A percentile compares a stretch with the other conserved stretches of the same genome.
phyloP scores from a whole-genome alignment of 2,888 invertebrate genomes.

The Parnassius glacialis region DNA sequence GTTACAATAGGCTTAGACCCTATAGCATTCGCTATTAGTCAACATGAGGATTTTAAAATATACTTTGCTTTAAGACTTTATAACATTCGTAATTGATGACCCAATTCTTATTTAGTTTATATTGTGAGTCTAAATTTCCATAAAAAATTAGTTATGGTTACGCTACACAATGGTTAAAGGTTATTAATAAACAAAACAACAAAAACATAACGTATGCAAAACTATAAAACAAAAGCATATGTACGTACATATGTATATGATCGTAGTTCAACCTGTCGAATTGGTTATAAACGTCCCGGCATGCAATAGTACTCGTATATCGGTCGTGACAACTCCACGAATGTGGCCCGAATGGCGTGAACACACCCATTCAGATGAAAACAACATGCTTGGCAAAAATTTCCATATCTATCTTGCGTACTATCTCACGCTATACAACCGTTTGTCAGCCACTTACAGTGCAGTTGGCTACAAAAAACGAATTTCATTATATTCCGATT shows the following conservation, averaged over 20 bases:
- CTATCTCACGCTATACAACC: conserved; percentile 35
- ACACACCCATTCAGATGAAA: conserved; percentile 36
- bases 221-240: background rate
- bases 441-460: conserved; percentile 30
- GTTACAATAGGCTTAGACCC: too few species aligned
- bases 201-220: conserved; percentile 1
- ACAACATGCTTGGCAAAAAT: conserved; percentile 37
- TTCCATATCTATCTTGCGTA: conserved; percentile 36
- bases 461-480: conserved; percentile 6
- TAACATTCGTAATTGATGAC: too few species aligned
- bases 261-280: conserved; percentile 23
- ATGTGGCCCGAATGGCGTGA: conserved; percentile 37
- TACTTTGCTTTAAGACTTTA: too few species aligned
- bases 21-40: too few species aligned
- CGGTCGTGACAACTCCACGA: conserved; percentile 23
- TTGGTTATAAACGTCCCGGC: conserved; percentile 27
- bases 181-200: background rate
- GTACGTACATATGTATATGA: conserved; percentile 9
- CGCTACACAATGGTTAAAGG: too few species aligned
- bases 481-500: background rate
- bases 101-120: too few species aligned
- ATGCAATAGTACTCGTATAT: conserved; percentile 17
- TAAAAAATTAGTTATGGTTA: too few species aligned
- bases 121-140: too few species aligned
- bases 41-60: too few species aligned